Base-by-base conservation (phyloP, 2,113 vertebrate species). In the Marmota monax region DNA sequence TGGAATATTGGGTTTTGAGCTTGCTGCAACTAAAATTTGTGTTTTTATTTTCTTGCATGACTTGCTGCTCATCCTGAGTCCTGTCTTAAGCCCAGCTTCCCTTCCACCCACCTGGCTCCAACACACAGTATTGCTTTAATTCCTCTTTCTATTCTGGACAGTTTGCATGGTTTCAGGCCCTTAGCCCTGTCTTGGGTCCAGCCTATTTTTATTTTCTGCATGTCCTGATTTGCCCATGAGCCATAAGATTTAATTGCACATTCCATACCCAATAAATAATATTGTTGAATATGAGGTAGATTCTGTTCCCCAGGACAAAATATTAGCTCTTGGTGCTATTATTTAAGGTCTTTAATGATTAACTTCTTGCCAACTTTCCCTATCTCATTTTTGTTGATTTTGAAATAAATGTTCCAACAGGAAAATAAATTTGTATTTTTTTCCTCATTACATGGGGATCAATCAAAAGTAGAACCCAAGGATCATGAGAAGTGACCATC, bases 401-500 rank as follows among this genome's bases (percentile, higher is more conserved):
- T 85, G 67, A 88, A 95, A 94, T 70, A 96, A 77, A 42, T 89
- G 70, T 94, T 86, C 67, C 88, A 92, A 34, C 4, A 86, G 25
- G n/a, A 96, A 89, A 82, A 89, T 45, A 5, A 76, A 63, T 70
- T 77, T 78, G 61, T 77, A 73, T 29, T 90, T 83, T 45, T 94
- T 84, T 45, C 48, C 27, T 16, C 37, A 92, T 67, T 48, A 67
- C 65, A 45, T 65, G 79, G 32, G 32, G 22, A 88, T 42, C 37
- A 25, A 77, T 37, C 29, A 32, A 78, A 92, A 89, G 58, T 51
- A 58, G 83, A 58, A 74, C 63, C 23, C 51, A 65, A 56, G 5
- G 23, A 73, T 88, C 42, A 82, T 2, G 63, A 74, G 48, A 76
- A 32, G 42, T 56, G 73, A 74, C 12, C 56, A n/a, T 82, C 42